Base-by-base conservation (phyloP, 2,113 vertebrate species). In the Abramis brama region DNA sequence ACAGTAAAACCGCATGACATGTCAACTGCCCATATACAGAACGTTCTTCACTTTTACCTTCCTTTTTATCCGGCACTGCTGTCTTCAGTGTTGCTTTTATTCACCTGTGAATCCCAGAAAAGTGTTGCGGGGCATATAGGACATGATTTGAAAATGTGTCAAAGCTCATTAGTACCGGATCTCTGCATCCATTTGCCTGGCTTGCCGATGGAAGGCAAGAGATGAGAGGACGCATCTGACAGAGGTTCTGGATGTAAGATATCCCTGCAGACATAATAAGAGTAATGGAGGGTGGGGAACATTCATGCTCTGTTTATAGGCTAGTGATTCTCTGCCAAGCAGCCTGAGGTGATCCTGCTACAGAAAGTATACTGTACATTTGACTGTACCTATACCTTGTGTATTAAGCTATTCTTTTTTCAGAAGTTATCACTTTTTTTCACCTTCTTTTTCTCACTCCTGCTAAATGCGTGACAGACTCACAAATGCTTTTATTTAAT, bases 151-250 rank as follows among this genome's bases (percentile, higher is more conserved):
- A 62, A 59, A 60, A 70, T 73, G 62, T 59, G 75, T 77, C 66
- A 47, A 55, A 83, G 60, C 86, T 86, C 86, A 86, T 79, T 84
- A 84, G 45, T 84, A 55, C 3, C 19, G 33, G 86, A 79, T 84
- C 86, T 80, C 21, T 30, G 76, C 17, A 52, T 87, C 55, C n/a
- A 71, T 59, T 43, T 27, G 59, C 52, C 64, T 57, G 81, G 19
- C 50, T 64, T 59, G 62, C 4, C 27, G 5, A 43, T 70, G 27
- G 30, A 68, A 68, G 25, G 13, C 1, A 33, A 52, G 52, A 80
- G 50, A 66, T 27, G 36, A 81, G 39, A 73, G 43, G 64, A 45
- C 23, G 25, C 64, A 47, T 87, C 25, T 74, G 39, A 74, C 39
- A 39, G 19, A 62, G 12, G 7, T 30, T 84, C 50, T 87, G 27